Evolutionary conservation across 2,888 invertebrate species (phyloP), one percentile per base, ranked within the genome.

Genomic region (Alcis repandata): DNA sequence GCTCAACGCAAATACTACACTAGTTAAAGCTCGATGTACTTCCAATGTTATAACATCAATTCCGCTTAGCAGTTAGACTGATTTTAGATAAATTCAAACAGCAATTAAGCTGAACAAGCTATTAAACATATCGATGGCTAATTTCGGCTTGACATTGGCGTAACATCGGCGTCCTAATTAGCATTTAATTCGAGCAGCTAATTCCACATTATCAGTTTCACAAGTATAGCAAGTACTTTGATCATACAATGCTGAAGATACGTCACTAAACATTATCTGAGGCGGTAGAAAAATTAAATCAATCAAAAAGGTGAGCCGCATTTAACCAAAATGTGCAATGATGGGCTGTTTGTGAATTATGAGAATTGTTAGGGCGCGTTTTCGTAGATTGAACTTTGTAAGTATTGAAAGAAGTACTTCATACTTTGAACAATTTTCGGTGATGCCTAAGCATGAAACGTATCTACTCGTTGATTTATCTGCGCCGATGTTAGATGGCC

Each of bases 401-500:
- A 13, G 38, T 17, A 8, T 17, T 15, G 8, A 0, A 9, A 8
- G 13, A 15, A 15, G 17, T 41, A 17, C 17, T 17, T n/a, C 17
- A 7, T 2, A 17, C 2, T 4, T 17, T 3, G 10, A 32, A 11
- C 32, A 49, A 49, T 49, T 49, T 49, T 49, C 17, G 11, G 46
- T 22, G 19, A 10, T 20, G 9, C n/a, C 17, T 15, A 38, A 40
- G 49, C n/a, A 20, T 9, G 15, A 33, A 53, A 56, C 56, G 15
- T 48, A 59, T 41, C 59, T 32, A 41, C 33, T 49, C 36, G 54
- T 64, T 64, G 38, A 43, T 53, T 53, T 59, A 59, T 88, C 89
- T 69, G 80, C 81, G 79, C 72, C 75, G 70, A 71, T 73, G 73
- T 73, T 79, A 85, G 92, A 91, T 88, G 92, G 88, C 83, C 85